phyloP scores from a whole-genome alignment of 2,797 vertebrate genomes.

The Taeniopygia guttata region DNA sequence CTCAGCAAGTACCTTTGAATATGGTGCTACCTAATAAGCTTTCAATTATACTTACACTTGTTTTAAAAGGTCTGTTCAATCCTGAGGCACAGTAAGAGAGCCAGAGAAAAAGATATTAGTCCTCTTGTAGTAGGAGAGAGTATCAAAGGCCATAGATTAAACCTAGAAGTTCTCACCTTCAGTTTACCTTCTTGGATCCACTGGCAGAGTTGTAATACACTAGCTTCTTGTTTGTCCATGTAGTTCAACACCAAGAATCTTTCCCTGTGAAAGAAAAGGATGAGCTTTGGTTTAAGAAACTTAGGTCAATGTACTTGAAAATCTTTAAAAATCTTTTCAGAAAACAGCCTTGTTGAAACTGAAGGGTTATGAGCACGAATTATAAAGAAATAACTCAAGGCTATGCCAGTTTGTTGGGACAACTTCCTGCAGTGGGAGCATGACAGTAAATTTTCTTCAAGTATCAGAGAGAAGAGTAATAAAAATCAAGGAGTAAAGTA shows the following conservation, averaged over 20 bases:
- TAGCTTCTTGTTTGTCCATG: constrained; percentile 80
- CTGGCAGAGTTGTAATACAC: constrained; percentile 83
- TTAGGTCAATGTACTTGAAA: background rate
- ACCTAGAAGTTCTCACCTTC: constrained; percentile 78
- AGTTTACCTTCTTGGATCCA: constrained; percentile 86
- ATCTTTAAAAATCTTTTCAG: background rate
- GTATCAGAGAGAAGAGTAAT: background rate
- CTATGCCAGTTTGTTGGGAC: background rate
- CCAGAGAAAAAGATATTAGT: background rate
- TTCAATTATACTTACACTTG: background rate
- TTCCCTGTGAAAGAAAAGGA: constrained; percentile 76
- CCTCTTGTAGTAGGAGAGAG: background rate
- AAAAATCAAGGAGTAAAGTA: background rate
- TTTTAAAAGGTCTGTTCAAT: background rate
- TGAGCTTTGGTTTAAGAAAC: background rate
- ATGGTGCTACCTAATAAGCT: background rate
- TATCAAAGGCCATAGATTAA: background rate
- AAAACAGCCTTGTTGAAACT: background rate
- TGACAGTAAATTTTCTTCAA: background rate
- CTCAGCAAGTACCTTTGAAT: background rate
- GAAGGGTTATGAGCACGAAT: background rate
- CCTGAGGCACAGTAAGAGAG: background rate
- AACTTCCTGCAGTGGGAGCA: background rate
- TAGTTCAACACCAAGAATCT: constrained; percentile 89
- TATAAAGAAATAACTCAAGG: background rate